Evolutionary conservation across 1,140 invertebrate genomes (phyloP), one percentile per base, ranked within the genome.

Genomic region (Caenorhabditis latens): DNA sequence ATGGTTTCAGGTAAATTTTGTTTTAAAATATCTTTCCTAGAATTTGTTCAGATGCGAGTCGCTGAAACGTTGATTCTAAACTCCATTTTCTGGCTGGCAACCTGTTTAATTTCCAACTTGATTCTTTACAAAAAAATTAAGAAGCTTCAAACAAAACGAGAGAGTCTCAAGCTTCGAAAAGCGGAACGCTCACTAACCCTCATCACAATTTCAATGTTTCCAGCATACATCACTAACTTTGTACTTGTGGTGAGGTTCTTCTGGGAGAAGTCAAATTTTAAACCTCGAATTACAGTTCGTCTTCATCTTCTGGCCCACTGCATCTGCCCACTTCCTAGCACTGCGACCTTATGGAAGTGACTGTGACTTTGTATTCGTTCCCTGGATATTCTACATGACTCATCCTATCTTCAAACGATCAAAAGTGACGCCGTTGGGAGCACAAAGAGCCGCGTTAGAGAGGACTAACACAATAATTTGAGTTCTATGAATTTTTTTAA

Each of bases 351-450:
- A 19, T 43, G 65, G 65, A 46, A 71, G 19, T 46, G 65, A 71
- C 19, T 71, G 65, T 71, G 65, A 71, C 40, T 19, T 46, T 19
- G 65, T 71, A 43, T 19, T 71, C 16, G 65, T 71, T 16, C 65
- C 65, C 43, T 71, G 65, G 65, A 46, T 71, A 19, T 71, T 71
- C 42, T 71, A 71, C 11, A 6, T n/a, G 14, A 71, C 65, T 71
- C 65, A 71, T 71, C 65, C 65, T 7, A 71, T 43, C 46, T 71
- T 71, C 24, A 71, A 71, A 19, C 4, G 4, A 8, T 0, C 46
- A 46, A 24, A 32, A 40, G 32, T 40, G 11, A 24, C 11, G 7
- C 11, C 21, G 24, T 8, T 53, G 50, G 50, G 16, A 14, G 16
- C 13, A 53, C 2, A 16, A 53, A 6, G 50, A 53, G 16, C 11